phyloP scores from a whole-genome alignment of 2,113 vertebrate genomes.

The Rhinolophus sinicus region DNA sequence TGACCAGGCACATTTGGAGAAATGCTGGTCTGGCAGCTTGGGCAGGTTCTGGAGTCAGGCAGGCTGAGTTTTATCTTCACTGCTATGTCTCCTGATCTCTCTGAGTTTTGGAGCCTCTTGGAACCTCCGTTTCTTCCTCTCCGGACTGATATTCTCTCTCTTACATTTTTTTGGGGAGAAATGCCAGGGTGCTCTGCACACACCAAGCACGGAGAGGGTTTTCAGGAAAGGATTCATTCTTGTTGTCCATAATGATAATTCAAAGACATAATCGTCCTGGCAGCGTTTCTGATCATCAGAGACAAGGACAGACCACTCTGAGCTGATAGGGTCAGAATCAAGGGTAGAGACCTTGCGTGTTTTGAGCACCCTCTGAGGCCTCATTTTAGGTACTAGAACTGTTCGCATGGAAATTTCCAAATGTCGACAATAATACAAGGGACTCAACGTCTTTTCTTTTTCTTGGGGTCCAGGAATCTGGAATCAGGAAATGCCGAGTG shows the following conservation, averaged over 20 bases:
- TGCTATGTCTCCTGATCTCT: rapidly evolving
- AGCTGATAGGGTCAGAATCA: neutral
- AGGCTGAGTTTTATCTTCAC: neutral
- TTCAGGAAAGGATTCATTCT: neutral
- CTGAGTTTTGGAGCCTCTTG: neutral
- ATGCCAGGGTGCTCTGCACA: neutral
- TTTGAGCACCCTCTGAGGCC: neutral
- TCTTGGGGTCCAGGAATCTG: neutral
- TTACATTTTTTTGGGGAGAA: neutral
- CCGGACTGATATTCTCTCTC: neutral
- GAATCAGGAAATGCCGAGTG: rapidly evolving
- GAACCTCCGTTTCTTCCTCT: neutral
- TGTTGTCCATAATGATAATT: neutral
- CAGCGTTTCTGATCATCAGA: neutral
- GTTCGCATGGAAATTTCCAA: neutral
- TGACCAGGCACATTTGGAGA: rapidly evolving
- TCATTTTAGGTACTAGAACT: neutral
- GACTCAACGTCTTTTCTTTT: neutral
- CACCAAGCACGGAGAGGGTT: neutral
- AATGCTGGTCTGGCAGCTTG: neutral
- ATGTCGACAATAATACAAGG: too few relatives aligned
- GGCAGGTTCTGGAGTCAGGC: neutral
- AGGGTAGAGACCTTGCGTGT: neutral
- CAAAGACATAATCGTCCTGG: neutral
- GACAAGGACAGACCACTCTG: rapidly evolving